Evolutionary conservation across 2,113 vertebrate genomes (phyloP).

Genomic region (Osmerus eperlanus): DNA sequence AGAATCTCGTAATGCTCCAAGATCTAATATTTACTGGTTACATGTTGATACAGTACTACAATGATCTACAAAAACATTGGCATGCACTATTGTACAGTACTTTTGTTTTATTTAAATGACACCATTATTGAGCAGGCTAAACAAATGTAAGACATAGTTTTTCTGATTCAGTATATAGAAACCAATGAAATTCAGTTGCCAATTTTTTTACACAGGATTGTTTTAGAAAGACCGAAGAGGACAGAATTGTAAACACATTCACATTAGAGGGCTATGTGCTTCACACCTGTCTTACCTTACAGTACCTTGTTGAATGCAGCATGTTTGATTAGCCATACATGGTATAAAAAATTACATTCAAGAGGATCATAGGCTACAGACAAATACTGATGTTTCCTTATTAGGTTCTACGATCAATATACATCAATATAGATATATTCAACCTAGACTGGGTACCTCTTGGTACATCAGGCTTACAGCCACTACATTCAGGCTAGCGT

Average conservation of each 20-base stretch:
- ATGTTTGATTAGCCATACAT: background rate
- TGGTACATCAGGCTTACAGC: conserved; percentile 20
- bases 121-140: background rate
- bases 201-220: too few species aligned
- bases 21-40: too few species aligned
- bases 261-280: conserved; percentile 6
- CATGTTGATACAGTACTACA: too few species aligned
- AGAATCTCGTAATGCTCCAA: too few species aligned
- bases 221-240: background rate
- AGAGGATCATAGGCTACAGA: background rate
- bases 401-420: background rate
- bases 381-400: conserved; percentile 9
- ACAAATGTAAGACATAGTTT: background rate
- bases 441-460: background rate
- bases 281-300: background rate
- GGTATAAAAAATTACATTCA: conserved; percentile 2
- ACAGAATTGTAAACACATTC: conserved; percentile 9
- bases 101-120: background rate
- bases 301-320: conserved; percentile 1
- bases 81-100: background rate
- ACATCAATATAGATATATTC: background rate
- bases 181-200: background rate
- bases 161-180: background rate
- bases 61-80: background rate
- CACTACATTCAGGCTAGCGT: conserved; percentile 25